Evolutionary conservation across 2,797 vertebrate species (phyloP), one percentile per base, ranked within the genome.

Genomic region (Trematomus bernacchii): DNA sequence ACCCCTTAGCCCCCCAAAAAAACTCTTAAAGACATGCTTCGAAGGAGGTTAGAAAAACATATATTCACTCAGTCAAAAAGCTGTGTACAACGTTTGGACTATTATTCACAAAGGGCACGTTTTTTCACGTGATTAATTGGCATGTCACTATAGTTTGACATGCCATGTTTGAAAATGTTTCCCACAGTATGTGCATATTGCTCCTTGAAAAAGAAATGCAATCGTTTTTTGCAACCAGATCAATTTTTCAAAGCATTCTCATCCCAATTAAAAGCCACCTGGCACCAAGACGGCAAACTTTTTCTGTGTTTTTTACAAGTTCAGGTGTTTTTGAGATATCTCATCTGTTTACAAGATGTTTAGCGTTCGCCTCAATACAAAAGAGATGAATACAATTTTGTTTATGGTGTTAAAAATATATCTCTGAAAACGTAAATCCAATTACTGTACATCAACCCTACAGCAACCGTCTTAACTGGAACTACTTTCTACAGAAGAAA

Each of bases 1-100:
- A 79, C 60, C 63, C 69, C 40, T 11, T 1, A 50, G 16, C n/a
- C 12, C 47, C 67, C 7, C 3, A 23, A 76, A 66, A 62, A 27
- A 79, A 60, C 63, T 66, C 40, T 11, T 2, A 6, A 50, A 21
- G 51, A 51, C 27, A 50, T 4, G 27, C 10, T 47, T 50, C 3
- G 13, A 33, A 71, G 6, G 11, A 4, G 2, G 27, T 71, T 10
- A 46, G 19, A 10, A 16, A 46, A 47, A 61, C 13, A 21, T 2
- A 10, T 7, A 10, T 5, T 58, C 44, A 42, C 30, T 16, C 27
- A 27, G 27, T 27, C 27, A 27, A 27, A 21, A 10, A 47, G 13
- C 4, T n/a, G 16, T 27, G 48, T 8, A 33, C 33, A 8, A 6
- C 6, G 33, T 7, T 37, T 7, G 33, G 33, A 37, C 33, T 27